phyloP scores from a whole-genome alignment of 1,140 invertebrate genomes.

The Neomicropteryx cornuta region DNA sequence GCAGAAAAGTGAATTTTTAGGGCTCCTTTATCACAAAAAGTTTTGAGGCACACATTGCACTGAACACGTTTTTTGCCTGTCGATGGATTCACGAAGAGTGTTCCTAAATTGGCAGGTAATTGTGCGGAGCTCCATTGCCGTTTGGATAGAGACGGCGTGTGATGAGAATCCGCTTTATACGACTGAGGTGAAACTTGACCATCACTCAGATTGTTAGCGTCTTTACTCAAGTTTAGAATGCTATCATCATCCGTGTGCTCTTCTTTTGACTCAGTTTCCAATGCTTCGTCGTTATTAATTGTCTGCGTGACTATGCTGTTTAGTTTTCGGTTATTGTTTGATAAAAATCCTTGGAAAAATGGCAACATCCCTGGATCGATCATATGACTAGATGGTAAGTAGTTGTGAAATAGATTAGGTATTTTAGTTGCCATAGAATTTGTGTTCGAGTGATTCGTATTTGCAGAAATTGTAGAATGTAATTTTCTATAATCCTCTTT shows the following conservation, averaged over 20 bases:
- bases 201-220: conserved; percentile 30
- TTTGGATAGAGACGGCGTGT: conserved; percentile 80
- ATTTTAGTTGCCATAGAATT: conserved; percentile 34
- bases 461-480: too few relatives aligned
- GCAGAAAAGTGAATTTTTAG: conserved; percentile 99
- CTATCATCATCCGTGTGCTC: conserved; percentile 54
- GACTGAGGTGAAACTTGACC: conserved; percentile 32
- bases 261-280: conserved; percentile 24
- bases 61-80: conserved; percentile 95
- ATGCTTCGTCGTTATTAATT: neutral
- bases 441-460: too few relatives aligned
- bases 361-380: conserved; percentile 33
- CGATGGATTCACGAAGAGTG: conserved; percentile 82
- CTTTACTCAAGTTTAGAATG: conserved; percentile 59
- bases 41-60: conserved; percentile 96
- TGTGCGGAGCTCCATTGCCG: conserved; percentile 76
- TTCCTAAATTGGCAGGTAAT: conserved; percentile 76
- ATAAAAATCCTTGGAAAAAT: conserved; percentile 30
- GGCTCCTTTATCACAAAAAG: conserved; percentile 99
- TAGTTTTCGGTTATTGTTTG: conserved; percentile 29
- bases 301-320: conserved; percentile 12
- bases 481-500: too few relatives aligned
- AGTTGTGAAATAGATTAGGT: conserved; percentile 37
- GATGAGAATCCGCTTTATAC: conserved; percentile 48
- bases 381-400: too few relatives aligned